phyloP scores from a whole-genome alignment of 64 coral and sea anemone species.

The Dendronephthya gigantea region DNA sequence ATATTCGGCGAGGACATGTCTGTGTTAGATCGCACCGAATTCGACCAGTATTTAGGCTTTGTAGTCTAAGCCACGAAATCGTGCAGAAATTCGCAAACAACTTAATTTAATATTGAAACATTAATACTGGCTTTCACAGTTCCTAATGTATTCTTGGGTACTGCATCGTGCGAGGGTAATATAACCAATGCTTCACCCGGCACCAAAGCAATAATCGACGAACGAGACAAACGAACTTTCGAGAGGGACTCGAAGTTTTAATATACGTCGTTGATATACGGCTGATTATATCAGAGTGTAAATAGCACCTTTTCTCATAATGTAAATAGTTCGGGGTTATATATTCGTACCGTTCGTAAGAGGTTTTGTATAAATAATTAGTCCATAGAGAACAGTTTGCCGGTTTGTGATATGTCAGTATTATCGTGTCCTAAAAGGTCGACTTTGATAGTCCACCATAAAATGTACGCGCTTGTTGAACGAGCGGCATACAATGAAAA shows the following conservation, averaged over 20 bases:
- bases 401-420: neutral
- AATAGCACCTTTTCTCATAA: neutral
- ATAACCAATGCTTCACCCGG: neutral
- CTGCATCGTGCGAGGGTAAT: neutral
- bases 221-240: neutral
- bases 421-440: neutral
- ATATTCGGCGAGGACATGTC: neutral
- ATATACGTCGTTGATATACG: neutral
- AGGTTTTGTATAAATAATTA: neutral
- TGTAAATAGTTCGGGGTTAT: neutral
- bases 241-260: neutral
- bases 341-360: neutral
- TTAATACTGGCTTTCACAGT: neutral
- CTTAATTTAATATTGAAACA: neutral
- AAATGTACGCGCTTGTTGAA: neutral
- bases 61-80: neutral
- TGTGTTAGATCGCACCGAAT: neutral
- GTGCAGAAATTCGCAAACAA: neutral
- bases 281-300: neutral
- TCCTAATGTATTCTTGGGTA: neutral
- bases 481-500: neutral
- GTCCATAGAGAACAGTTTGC: neutral
- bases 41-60: neutral
- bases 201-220: neutral
- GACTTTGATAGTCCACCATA: neutral